A percentile compares a stretch with the other conserved stretches of the same genome.
Evolutionary conservation across 2,888 invertebrate species (phyloP).

Genomic region (Hypomecis atomaria): DNA sequence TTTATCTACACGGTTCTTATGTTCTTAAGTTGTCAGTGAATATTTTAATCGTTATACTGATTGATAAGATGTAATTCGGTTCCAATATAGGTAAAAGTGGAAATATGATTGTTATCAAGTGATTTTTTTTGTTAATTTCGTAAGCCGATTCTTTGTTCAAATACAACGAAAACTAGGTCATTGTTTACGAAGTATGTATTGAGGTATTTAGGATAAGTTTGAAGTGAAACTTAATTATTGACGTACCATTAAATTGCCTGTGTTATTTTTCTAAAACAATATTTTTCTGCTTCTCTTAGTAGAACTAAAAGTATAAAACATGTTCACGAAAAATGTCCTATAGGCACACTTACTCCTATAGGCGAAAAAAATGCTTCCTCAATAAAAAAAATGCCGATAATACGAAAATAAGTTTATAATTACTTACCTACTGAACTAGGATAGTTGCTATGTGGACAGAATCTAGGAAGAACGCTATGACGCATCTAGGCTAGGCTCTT

Average conservation of each 20-base stretch:
- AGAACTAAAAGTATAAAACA: neutral
- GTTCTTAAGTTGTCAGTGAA: conserved; percentile 27
- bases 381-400: no score
- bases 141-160: conserved; percentile 15
- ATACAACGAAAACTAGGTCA: conserved; percentile 8
- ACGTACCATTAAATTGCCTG: neutral
- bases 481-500: conserved; percentile 2
- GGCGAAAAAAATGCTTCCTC: neutral
- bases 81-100: conserved; percentile 10
- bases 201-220: conserved; percentile 3
- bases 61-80: conserved; percentile 30
- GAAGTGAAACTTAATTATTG: neutral
- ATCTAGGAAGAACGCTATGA: conserved; percentile 12
- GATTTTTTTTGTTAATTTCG: conserved; percentile 2
- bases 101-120: neutral
- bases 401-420: neutral
- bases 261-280: neutral
- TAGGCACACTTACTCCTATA: neutral
- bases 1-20: conserved; percentile 4
- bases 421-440: neutral
- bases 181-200: conserved; percentile 5
- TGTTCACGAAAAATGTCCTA: neutral
- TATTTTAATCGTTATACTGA: conserved; percentile 24
- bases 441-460: conserved; percentile 5
- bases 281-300: no score